Base-by-base conservation (phyloP, 2,113 vertebrate species). In the Zosterops japonicus region DNA sequence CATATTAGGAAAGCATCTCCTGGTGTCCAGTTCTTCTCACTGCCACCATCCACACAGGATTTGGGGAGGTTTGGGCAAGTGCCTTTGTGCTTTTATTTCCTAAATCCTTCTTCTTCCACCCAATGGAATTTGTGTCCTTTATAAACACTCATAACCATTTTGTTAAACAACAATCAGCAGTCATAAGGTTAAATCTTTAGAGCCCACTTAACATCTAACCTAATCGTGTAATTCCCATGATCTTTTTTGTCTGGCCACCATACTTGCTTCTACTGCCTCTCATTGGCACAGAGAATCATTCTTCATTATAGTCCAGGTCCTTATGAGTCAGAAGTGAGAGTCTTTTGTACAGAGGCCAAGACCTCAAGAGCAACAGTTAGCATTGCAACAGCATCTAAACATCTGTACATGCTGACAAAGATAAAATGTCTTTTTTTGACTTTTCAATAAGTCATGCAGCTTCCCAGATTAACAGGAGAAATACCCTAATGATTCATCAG, bases 401-500 rank as follows among this genome's bases (percentile, higher is more conserved):
- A 50, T 65, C 79, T 94, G 41, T 41, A 20, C 2, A 1, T 12
- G 39, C 22, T 60, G 69, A 56, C 22, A 46, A 46, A 50, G 25
- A 77, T 16, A 57, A 90, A 87, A 85, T 11, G 9, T 50, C 49
- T 36, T 75, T 84, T 85, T 82, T 33, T 93, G 61, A 49, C 68
- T 71, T 96, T 91, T 79, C 77, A 85, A 1, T 63, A 92, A 75
- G 52, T 88, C 44, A 53, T 44, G 60, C 25, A 86, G n/a, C 8
- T 92, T 92, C 70, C 19, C 31, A 75, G 70, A 87, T 68, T 91
- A 85, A 83, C 47, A 49, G 76, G 12, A 1, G 2, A 91, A 90
- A 79, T 87, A 89, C 50, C 25, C 59, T 87, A 86, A 75, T 91
- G 93, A 94, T 79, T 94, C 85, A 93, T 36, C 49, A 44, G 22